A percentile compares a stretch with the other conserved stretches of the same genome.
Evolutionary conservation across 2,797 vertebrate genomes (phyloP).

Genomic region (Sebastes jordani): DNA sequence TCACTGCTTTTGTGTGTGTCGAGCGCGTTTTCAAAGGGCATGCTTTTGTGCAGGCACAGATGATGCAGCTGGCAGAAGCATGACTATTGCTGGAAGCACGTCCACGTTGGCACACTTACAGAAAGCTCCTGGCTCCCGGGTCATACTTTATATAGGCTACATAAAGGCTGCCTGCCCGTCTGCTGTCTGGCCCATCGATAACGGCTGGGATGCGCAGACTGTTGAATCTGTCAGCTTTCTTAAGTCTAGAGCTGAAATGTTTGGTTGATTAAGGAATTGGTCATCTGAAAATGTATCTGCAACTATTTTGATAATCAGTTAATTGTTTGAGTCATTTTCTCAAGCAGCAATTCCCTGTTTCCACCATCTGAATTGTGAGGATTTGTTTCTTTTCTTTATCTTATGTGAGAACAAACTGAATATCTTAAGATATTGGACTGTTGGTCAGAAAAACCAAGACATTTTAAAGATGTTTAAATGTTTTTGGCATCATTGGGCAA

Average conservation of each 20-base stretch:
- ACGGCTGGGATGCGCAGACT: constrained; percentile 41
- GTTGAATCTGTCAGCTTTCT: constrained; percentile 5
- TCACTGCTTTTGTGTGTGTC: constrained; percentile 75
- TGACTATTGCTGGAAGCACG: constrained; percentile 79
- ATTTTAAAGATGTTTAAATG: too few species aligned
- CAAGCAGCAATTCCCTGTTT: neutral
- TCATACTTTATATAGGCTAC: constrained; percentile 78
- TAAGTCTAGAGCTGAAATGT: neutral
- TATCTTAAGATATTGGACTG: neutral
- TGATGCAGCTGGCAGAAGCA: constrained; percentile 81
- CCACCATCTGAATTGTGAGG: neutral
- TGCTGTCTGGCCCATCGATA: constrained; percentile 73
- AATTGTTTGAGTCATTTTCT: neutral
- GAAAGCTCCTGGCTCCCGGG: constrained; percentile 78
- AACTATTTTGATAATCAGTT: neutral
- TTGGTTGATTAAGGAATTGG: neutral
- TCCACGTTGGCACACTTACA: constrained; percentile 79
- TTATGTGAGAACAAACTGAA: neutral
- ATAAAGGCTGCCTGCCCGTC: constrained; percentile 71
- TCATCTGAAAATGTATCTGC: neutral
- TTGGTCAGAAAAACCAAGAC: neutral
- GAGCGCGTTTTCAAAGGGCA: constrained; percentile 80
- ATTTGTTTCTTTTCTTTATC: neutral
- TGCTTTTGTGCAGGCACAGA: constrained; percentile 80
- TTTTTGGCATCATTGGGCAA: too few species aligned